phyloP scores from a whole-genome alignment of 2,797 vertebrate genomes.

The Parauchenoglanis punctatus region DNA sequence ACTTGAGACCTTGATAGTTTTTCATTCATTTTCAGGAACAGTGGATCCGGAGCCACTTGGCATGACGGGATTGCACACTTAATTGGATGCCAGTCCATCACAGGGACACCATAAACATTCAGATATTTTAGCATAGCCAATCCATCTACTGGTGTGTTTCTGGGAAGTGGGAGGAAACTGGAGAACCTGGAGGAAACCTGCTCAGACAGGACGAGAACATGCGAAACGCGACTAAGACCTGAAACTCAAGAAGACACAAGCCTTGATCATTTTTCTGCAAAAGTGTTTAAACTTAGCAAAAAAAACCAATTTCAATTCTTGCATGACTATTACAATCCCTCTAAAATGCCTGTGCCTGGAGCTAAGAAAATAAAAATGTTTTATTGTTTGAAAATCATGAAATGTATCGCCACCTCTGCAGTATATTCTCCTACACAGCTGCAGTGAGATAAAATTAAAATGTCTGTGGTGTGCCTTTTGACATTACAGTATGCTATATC shows the following conservation, averaged over 20 bases:
- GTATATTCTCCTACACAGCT: slow-evolving; percentile 38
- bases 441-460: slow-evolving; percentile 31
- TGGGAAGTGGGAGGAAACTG: background rate
- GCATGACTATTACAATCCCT: background rate
- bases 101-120: background rate
- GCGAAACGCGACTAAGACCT: background rate
- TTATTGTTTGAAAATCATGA: slow-evolving; percentile 24
- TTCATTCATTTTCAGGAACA: background rate
- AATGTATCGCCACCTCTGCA: slow-evolving; percentile 54
- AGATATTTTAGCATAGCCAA: background rate
- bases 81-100: background rate
- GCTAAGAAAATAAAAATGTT: slow-evolving; percentile 14
- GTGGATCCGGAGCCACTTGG: background rate
- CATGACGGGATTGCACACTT: background rate
- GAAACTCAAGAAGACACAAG: background rate
- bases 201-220: background rate
- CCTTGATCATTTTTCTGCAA: background rate
- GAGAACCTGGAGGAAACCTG: background rate
- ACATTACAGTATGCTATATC: slow-evolving; percentile 51
- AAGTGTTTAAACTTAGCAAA: background rate
- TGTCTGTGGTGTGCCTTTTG: slow-evolving; percentile 42
- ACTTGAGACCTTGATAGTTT: background rate
- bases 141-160: background rate
- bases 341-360: background rate
- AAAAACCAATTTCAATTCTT: background rate